Base-by-base conservation (phyloP, 2,113 vertebrate genomes). In the Chaetura pelagica region DNA sequence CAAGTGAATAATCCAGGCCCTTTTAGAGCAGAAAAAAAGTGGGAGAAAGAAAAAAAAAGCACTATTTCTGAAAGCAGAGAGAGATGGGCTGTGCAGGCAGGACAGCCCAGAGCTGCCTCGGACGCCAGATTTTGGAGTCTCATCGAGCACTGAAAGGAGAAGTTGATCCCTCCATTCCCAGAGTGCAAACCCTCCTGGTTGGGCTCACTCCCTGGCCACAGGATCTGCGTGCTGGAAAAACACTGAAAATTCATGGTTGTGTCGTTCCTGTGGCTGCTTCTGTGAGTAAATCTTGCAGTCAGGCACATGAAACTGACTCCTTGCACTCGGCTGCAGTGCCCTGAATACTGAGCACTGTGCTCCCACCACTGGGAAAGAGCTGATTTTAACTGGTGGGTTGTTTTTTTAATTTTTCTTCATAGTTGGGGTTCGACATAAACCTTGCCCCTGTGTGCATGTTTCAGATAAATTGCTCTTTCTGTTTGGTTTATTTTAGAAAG, bases 231-330 rank as follows among this genome's bases (percentile, higher is more conserved):
- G 95, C 92, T 87, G 72, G 48, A 87, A 90, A 38, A 44, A 73
- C 0, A 0, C 46, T 48, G 52, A 73, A 93, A 46, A 29, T 76
- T 71, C 64, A 84, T 94, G 66, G 68, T 79, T 76, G 57, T 73
- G 84, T 76, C 5, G 1, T 91, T 94, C 95, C 89, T 62, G 54
- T 34, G 86, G 44, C 64, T 71, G 89, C 69, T 87, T 85, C 38
- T 86, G 35, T 52, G 59, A 95, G 74, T 87, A 90, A 84, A 94
- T 91, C 81, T 88, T 64, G 57, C 51, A 87, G 86, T 69, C 88
- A 96, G 89, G 82, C 82, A 95, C 59, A 40, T 80, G 30, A 82
- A 95, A 90, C 94, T 94, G 92, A 84, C 63, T 89, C 74, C 72
- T 22, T 84, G 69, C 89, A 84, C 95, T 90, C 94, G 84, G 66